These are phyloP conservation scores for Echinops telfairi DNA, from an alignment of 2,113 vertebrate species.

Conservation along the genomic window DNA sequence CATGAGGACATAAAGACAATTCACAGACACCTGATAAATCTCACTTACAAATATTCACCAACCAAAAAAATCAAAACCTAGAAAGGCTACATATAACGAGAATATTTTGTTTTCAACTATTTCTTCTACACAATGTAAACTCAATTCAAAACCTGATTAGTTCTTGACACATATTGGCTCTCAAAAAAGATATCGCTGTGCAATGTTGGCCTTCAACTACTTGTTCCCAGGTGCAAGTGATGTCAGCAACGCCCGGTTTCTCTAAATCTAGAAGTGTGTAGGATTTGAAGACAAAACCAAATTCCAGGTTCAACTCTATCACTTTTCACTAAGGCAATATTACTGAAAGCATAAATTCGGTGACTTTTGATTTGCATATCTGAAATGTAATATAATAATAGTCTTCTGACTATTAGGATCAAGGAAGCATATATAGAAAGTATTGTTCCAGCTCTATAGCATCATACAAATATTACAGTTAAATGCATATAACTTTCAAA, in stretches of 20 bases:
- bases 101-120: conserved; percentile 39
- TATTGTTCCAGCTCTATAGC: neutral
- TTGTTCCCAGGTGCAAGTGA: conserved; percentile 2
- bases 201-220: neutral
- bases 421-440: neutral
- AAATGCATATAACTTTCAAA: neutral
- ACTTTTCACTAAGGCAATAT: neutral
- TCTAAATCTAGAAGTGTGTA: neutral
- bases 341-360: neutral
- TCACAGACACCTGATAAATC: conserved; percentile 19
- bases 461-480: neutral
- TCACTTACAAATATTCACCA: conserved; percentile 38
- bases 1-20: neutral
- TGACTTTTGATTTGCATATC: neutral
- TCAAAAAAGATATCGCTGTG: neutral
- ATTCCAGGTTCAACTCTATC: neutral
- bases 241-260: neutral
- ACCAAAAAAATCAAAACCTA: conserved; percentile 22
- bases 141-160: neutral
- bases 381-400: neutral
- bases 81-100: neutral
- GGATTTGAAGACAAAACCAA: conserved; percentile 12
- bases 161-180: neutral
- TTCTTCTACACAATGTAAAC: neutral
- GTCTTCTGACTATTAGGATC: neutral